Conservation (phyloP, 2,113 vertebrate species). For the Cyanocitta stelleri region DNA sequence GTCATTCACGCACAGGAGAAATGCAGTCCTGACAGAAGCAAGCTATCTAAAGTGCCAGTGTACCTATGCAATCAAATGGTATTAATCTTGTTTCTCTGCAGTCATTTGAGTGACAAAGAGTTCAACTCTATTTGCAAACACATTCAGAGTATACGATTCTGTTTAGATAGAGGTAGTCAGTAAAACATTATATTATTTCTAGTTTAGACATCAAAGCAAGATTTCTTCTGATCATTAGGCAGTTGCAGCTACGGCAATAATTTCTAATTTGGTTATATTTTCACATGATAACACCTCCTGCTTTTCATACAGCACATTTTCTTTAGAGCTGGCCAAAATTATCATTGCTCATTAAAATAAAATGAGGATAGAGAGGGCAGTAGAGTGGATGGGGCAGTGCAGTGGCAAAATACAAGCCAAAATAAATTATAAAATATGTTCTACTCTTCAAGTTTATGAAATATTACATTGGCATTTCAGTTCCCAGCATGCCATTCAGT, state of each 20-base stretch:
- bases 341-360: slow-evolving; percentile 49
- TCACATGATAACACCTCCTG: neutral
- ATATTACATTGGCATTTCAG: neutral
- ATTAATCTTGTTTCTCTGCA: neutral
- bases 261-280: neutral
- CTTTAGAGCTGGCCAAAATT: slow-evolving; percentile 23
- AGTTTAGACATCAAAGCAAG: slow-evolving; percentile 29
- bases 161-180: neutral
- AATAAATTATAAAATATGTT: neutral
- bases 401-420: neutral
- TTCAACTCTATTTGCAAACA: neutral
- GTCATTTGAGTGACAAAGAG: neutral
- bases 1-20: neutral
- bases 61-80: neutral
- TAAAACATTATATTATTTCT: slow-evolving; percentile 40
- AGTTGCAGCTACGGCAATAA: neutral
- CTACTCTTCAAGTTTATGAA: neutral
- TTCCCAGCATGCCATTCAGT: neutral
- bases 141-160: neutral
- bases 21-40: neutral
- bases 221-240: slow-evolving; percentile 37
- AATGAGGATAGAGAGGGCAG: neutral
- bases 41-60: neutral
- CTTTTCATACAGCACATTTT: neutral
- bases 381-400: neutral